Base-by-base conservation (phyloP, 2,113 vertebrate genomes). In the Acinonyx jubatus region DNA sequence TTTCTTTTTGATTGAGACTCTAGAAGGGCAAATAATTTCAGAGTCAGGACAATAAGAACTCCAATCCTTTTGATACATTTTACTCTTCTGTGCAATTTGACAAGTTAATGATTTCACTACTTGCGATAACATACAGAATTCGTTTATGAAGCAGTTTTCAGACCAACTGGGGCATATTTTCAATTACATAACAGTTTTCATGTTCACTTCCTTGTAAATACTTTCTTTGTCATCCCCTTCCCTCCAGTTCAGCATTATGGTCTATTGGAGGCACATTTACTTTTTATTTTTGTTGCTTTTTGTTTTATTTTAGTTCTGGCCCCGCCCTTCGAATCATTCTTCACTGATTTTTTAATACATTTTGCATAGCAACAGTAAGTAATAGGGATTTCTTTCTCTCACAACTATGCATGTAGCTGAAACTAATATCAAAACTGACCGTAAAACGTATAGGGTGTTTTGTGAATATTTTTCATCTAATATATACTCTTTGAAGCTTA, bases 311-410 rank as follows among this genome's bases (percentile, higher is more conserved):
- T 99, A 99, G 98, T 98, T 52, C 98, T 98, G 99, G 98, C 97
- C 98, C 98, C 98, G 98, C 98, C 97, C 98, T 99, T 95, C 97
- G 97, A 96, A 99, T 99, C 98, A 98, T 99, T 98, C 98, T 99
- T 97, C 98, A 99, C 97, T 99, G 98, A 98, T 97, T 98, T 97
- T 98, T 98, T 98, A 97, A 97, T 96, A 93, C 98, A 89, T 98
- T 98, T 99, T 98, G 18, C 94, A 98, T 98, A 97, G 93, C 98
- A 98, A 98, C 98, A 98, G 99, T 99, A 99, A 99, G 99, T 99
- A 99, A 96, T 96, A 98, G 98, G 96, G 79, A 91, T 96, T 97
- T 97, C 87, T 95, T 68, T 61, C 31, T 74, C 50, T 97, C 69
- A 93, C 63, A 96, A 21, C 79, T 78, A 10, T 96, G 97, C 98